A percentile compares a stretch with the other conserved stretches of the same genome.
phyloP scores from a whole-genome alignment of 1,140 invertebrate genomes.

The Cecropterus lyciades region DNA sequence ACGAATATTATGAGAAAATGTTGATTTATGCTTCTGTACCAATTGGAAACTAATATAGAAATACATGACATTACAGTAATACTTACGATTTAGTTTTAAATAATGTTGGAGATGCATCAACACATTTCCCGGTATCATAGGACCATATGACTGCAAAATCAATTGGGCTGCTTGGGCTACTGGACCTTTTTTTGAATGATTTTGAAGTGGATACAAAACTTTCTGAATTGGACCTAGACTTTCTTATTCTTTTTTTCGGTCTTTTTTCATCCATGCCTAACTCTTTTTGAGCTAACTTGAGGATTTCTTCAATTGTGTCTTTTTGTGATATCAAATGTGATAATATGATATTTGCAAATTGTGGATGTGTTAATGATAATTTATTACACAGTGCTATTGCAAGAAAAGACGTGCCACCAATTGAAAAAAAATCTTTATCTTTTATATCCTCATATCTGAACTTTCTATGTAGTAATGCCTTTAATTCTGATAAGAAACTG shows the following conservation, averaged over 20 bases:
- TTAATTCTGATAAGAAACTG: constrained; percentile 62
- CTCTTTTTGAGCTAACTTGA: constrained; percentile 58
- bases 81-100: constrained; percentile 83
- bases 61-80: no score
- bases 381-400: constrained; percentile 72
- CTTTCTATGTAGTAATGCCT: constrained; percentile 47
- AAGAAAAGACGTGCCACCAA: constrained; percentile 74
- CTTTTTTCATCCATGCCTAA: constrained; percentile 45
- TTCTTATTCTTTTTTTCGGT: constrained; percentile 50
- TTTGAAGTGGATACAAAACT: constrained; percentile 37
- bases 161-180: constrained; percentile 39
- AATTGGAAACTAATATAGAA: no score
- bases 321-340: constrained; percentile 62
- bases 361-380: constrained; percentile 52
- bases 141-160: constrained; percentile 79
- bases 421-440: constrained; percentile 62
- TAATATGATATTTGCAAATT: constrained; percentile 64
- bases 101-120: constrained; percentile 88
- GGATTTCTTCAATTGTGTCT: constrained; percentile 60
- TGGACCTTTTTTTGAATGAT: constrained; percentile 40
- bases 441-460: constrained; percentile 78
- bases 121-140: constrained; percentile 88
- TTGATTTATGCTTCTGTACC: no score
- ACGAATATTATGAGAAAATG: no score
- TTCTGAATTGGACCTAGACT: constrained; percentile 43